Conservation (phyloP, 1,140 invertebrate genomes). For the Hydropsyche tenuis region DNA sequence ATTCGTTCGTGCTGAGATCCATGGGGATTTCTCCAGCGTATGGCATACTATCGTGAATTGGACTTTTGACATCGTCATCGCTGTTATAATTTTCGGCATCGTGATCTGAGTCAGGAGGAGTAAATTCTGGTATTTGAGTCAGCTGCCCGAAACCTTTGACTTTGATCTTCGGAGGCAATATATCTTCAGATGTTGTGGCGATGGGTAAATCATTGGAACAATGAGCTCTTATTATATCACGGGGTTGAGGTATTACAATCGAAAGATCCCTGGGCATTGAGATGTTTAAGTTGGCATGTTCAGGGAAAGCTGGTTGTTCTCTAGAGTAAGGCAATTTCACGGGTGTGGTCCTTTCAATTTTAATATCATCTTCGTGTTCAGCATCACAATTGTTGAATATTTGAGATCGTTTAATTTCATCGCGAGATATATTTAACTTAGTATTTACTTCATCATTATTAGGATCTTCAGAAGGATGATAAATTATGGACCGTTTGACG, state of each 20-base stretch:
- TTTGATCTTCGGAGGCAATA: constrained; percentile 63
- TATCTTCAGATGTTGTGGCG: constrained; percentile 48
- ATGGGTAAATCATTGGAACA: constrained; percentile 35
- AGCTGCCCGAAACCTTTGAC: constrained; percentile 69
- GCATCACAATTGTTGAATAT: constrained; percentile 57
- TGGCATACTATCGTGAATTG: constrained; percentile 36
- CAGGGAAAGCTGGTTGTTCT: constrained; percentile 48
- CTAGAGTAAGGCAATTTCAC: constrained; percentile 59
- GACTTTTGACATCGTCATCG: constrained; percentile 51
- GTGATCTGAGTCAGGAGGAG: constrained; percentile 53
- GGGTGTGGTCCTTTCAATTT: constrained; percentile 56
- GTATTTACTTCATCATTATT: constrained; percentile 73
- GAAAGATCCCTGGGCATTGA: constrained; percentile 48
- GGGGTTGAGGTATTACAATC: constrained; percentile 45
- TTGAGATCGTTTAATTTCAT: constrained; percentile 61
- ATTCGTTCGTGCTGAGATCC: constrained; percentile 72
- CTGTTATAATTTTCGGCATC: constrained; percentile 54
- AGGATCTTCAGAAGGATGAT: constrained; percentile 83
- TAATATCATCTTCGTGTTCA: constrained; percentile 56
- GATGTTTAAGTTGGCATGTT: constrained; percentile 35
- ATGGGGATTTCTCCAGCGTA: constrained; percentile 69
- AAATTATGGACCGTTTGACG: constrained; percentile 84
- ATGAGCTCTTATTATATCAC: constrained; percentile 44
- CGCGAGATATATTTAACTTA: constrained; percentile 59
- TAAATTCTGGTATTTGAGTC: constrained; percentile 63